Evolutionary conservation across 2,888 invertebrate genomes (phyloP), one percentile per base, ranked within the genome.

Genomic region (Drosophila borborema): DNA sequence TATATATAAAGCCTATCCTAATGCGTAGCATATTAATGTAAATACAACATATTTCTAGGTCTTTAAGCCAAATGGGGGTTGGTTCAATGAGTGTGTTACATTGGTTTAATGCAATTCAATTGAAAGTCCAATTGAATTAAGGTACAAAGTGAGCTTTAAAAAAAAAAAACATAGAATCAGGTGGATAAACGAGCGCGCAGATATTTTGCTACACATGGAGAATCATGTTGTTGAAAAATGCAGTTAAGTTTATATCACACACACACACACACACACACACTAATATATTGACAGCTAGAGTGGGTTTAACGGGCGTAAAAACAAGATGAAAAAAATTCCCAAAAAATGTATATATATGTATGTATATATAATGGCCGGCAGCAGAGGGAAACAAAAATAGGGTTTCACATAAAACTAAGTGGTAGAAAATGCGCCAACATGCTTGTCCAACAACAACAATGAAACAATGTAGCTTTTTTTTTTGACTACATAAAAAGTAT

Each of bases 261-360:
- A 46, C 51, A 14, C 40, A 28, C 38, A n/a, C 40, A 36, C 23
- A 23, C 20, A 34, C 43, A 10, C 20, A 28, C 38, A 53, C 59
- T 12, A 16, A 31, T 31, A 14, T 51, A 51, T 51, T 51, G 49
- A 53, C 56, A 61, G 79, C 76, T 66, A 72, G 63, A 59, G 70
- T 64, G 46, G 66, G 81, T 64, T 81, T 71, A 79, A 77, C 77
- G 80, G 74, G 74, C 68, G 80, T 64, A 74, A 55, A 18, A 18
- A 23, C n/a, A 18, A 9, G 7, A 34, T 7, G 28, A 16, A 14
- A 49, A 18, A 46, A 46, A 20, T 1, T 1, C 46, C 46, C 14
- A 8, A 46, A 46, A 46, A 46, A 14, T 46, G 46, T n/a, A 2
- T 58, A 58, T 23, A 2, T 23, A 23, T 23, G 2, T 23, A 23